Evolutionary conservation across 2,797 vertebrate genomes (phyloP), one percentile per base, ranked within the genome.

Genomic region (Poeciliopsis paucimaculata): DNA sequence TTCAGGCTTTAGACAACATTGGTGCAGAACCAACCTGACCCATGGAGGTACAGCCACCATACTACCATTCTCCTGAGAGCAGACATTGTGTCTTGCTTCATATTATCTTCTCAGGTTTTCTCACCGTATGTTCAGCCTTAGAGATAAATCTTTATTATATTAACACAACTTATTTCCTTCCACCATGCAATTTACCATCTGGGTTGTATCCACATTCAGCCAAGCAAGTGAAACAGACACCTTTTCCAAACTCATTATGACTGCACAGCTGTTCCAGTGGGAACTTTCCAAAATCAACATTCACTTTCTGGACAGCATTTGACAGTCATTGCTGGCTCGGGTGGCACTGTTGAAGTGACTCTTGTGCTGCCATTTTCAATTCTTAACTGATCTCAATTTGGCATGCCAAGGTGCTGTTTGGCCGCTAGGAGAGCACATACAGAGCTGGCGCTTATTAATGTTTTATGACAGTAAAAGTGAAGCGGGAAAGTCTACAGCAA

Each of bases 231-330:
- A 88, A 74, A 73, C 75, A 68, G 84, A 90, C 86, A 72, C 84
- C 86, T 43, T 81, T 90, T 91, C 89, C 89, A 91, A 88, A 89
- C 90, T 93, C 90, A 94, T 94, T 93, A 94, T 53, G 83, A 81
- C 34, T 82, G 83, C 91, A 91, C 93, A 94, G 93, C 90, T 93
- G 93, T 91, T 93, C 73, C 68, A 3, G 68, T 82, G 90, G 81
- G 85, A 79, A 70, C 81, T 51, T 82, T 92, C 90, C 92, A 92
- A 84, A 90, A 87, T 88, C 86, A 90, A 89, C 89, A 89, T 77
- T 90, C 86, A 78, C 79, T 83, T 85, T 76, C 78, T 86, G 87
- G 85, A 90, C 78, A 75, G 82, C 53, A n/a, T 26, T 68, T 90
- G 88, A 89, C 84, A 88, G 84, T 74, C 57, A 16, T 76, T 74